Percentiles rank a stretch among this genome's conserved stretches.
Conservation (phyloP, 2,113 vertebrate genomes). For the Rostratula benghalensis region DNA sequence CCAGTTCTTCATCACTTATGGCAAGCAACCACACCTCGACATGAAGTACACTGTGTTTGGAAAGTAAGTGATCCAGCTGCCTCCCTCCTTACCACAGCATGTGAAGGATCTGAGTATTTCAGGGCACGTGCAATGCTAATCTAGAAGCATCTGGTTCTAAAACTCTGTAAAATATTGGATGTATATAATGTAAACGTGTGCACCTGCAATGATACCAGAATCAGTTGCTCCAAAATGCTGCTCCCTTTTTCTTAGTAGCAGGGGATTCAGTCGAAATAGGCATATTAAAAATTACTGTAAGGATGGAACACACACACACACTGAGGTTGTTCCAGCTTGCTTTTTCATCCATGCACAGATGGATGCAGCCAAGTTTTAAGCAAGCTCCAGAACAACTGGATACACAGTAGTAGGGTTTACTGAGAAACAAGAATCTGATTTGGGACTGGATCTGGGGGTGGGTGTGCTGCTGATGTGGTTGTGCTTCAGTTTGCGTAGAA, state of each 20-base stretch:
- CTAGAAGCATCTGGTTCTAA: neutral
- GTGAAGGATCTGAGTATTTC: neutral
- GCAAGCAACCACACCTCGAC: slow-evolving; percentile 95
- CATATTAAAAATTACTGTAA: neutral
- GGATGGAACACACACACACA: no score
- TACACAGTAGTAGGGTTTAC: neutral
- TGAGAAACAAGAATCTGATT: neutral
- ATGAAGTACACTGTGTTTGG: slow-evolving; percentile 99
- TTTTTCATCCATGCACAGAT: neutral
- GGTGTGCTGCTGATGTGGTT: neutral
- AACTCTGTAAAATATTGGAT: neutral
- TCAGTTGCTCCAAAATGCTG: neutral
- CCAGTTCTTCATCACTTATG: slow-evolving; percentile 96
- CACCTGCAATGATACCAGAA: neutral
- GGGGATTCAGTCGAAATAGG: neutral
- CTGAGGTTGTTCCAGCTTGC: neutral
- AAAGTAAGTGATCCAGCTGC: slow-evolving; percentile 81
- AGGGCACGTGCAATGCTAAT: neutral
- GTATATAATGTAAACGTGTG: neutral
- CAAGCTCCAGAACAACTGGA: neutral
- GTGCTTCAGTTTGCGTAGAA: neutral
- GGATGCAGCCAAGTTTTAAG: neutral
- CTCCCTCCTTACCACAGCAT: neutral
- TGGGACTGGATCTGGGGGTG: neutral
- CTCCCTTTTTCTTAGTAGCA: neutral